A percentile compares a stretch with the other conserved stretches of the same genome.
Conservation (phyloP, 2,113 vertebrate species). For the Oryzias melastigma region DNA sequence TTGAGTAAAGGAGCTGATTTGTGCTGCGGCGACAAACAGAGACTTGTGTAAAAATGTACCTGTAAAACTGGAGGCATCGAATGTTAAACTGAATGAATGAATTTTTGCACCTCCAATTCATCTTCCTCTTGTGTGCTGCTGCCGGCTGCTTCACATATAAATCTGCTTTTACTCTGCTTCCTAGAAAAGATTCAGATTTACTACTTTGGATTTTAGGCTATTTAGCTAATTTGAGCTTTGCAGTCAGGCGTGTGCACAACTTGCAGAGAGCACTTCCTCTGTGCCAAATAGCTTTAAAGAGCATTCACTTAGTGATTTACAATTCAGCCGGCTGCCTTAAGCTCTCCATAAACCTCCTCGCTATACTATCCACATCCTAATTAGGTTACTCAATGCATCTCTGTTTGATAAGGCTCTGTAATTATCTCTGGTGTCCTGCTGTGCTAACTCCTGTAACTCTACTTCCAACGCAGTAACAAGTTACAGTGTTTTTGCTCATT, state of each 20-base stretch:
- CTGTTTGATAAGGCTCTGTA: constrained; percentile 59
- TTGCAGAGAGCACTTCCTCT: constrained; percentile 37
- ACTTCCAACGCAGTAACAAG: constrained; percentile 32
- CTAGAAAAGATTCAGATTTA: constrained; percentile 32
- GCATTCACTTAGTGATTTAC: constrained; percentile 64
- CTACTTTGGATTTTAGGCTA: constrained; percentile 23
- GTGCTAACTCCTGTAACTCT: constrained; percentile 55
- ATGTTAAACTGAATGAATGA: not conserved
- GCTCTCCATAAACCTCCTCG: constrained; percentile 52
- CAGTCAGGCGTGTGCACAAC: constrained; percentile 23
- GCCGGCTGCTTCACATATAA: not conserved
- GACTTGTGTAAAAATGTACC: too few species aligned
- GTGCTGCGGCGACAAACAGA: too few species aligned
- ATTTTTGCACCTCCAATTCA: not conserved
- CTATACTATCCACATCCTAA: constrained; percentile 56
- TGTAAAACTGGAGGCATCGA: not conserved
- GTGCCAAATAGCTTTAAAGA: constrained; percentile 64
- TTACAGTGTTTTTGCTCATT: constrained; percentile 38
- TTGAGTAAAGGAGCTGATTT: too few species aligned
- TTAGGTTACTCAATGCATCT: constrained; percentile 68
- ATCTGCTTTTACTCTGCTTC: constrained; percentile 8
- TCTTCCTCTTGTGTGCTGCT: not conserved
- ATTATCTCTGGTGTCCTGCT: constrained; percentile 70
- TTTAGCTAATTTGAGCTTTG: constrained; percentile 32
- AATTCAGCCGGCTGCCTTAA: constrained; percentile 57